Evolutionary conservation across 1,140 invertebrate genomes (phyloP).

Genomic region (Cotesia typhae): DNA sequence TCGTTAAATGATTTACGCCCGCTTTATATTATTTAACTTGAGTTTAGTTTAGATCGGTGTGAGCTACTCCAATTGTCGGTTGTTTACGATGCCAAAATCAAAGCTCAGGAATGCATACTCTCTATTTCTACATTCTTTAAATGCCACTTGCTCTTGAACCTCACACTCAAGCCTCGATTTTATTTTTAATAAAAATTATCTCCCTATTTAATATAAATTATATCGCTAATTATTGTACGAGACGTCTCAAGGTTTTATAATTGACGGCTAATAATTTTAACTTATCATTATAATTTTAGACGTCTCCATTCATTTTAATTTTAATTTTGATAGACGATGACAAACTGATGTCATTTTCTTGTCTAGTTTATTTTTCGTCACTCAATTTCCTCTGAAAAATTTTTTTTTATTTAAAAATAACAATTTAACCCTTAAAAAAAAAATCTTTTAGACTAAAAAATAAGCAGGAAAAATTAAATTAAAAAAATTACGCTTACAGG

Average conservation of each 20-base stretch:
- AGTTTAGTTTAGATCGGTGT: too few species aligned
- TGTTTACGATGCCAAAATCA: conserved; percentile 43
- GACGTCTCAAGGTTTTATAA: conserved; percentile 14
- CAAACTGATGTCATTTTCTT: too few species aligned
- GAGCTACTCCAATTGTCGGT: conserved; percentile 33
- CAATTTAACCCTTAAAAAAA: too few species aligned
- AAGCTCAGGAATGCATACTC: conserved; percentile 11
- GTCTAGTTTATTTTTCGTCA: too few species aligned
- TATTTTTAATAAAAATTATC: conserved; percentile 43
- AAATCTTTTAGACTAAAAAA: too few species aligned
- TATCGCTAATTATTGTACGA: conserved; percentile 18
- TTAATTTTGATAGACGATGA: too few species aligned
- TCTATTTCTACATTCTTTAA: conserved; percentile 32
- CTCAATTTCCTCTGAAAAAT: too few species aligned
- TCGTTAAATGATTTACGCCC: conserved; percentile 47
- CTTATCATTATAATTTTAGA: too few species aligned
- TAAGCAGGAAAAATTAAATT: too few species aligned
- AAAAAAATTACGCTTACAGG: too few species aligned
- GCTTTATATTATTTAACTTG: not conserved
- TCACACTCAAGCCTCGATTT: conserved; percentile 42
- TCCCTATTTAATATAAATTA: conserved; percentile 25
- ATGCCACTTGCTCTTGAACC: conserved; percentile 42
- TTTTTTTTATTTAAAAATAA: too few species aligned
- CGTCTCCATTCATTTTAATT: too few species aligned
- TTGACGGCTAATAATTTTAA: not conserved